phyloP scores from a whole-genome alignment of 92 coral and sea anemone genomes.

The Actinernus sp. region DNA sequence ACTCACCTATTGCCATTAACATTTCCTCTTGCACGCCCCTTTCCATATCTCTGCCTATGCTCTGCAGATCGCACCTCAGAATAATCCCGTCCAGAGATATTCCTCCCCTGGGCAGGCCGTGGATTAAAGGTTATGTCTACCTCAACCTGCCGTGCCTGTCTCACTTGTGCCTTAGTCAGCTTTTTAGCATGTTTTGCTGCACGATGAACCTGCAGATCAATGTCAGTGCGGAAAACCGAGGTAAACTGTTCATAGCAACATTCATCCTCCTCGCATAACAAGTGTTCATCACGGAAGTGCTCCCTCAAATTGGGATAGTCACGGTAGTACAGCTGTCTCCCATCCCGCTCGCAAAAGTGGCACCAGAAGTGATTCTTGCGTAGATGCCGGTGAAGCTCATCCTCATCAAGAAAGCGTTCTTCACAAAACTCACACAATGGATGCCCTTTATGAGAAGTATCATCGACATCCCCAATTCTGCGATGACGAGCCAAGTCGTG shows the following conservation, averaged over 20 bases:
- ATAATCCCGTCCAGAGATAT: conserved; percentile 77
- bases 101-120: conserved; percentile 41
- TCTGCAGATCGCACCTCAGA: conserved; percentile 66
- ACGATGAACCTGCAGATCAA: conserved; percentile 92
- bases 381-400: conserved; percentile 86
- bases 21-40: no score
- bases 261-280: conserved; percentile 93
- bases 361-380: conserved; percentile 97
- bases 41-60: no score
- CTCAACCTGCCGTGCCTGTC: conserved; percentile 94
- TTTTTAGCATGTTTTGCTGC: conserved; percentile 80
- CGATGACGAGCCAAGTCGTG: conserved; percentile 88
- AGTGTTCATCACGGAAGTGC: conserved; percentile 87
- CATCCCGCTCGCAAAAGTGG: conserved; percentile 95
- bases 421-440: conserved; percentile 96
- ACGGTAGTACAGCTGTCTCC: conserved; percentile 80
- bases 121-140: conserved; percentile 84
- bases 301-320: conserved; percentile 69
- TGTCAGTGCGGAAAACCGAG: conserved; percentile 88
- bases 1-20: no score
- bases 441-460: conserved; percentile 93
- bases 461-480: conserved; percentile 85
- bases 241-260: conserved; percentile 87
- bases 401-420: conserved; percentile 88
- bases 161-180: conserved; percentile 89